Conservation (phyloP, 2,888 invertebrate species). For the Torymus texanus region DNA sequence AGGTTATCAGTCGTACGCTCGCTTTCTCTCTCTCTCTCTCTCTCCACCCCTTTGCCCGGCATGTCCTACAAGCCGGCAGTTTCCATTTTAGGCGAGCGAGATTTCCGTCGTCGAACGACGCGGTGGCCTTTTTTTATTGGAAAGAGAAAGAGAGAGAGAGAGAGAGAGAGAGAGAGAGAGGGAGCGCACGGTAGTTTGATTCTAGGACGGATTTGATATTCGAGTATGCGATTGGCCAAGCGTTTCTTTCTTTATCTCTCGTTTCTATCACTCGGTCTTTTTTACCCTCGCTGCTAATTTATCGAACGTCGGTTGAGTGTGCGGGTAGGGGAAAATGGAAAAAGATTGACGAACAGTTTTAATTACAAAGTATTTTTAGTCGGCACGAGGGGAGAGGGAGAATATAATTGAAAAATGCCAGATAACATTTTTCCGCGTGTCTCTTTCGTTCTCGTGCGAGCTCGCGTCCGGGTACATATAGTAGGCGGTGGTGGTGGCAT, state of each 20-base stretch:
- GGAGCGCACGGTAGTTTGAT: constrained; percentile 16
- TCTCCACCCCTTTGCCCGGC: neutral
- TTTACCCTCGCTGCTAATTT: constrained; percentile 23
- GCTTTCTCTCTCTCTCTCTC: neutral
- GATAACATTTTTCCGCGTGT: constrained; percentile 22
- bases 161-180: neutral
- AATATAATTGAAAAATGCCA: constrained; percentile 50
- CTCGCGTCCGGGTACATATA: too few species aligned
- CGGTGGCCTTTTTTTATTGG: constrained; percentile 29
- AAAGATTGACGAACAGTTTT: constrained; percentile 46
- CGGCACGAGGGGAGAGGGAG: neutral
- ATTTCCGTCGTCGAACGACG: constrained; percentile 1
- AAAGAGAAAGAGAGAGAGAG: neutral
- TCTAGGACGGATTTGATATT: constrained; percentile 40
- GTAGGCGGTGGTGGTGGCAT: too few species aligned
- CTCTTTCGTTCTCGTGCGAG: too few species aligned
- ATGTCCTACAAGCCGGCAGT: constrained; percentile 17
- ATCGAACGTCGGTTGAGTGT: constrained; percentile 25
- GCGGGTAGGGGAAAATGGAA: constrained; percentile 1
- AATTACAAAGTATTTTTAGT: constrained; percentile 55
- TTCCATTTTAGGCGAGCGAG: constrained; percentile 31
- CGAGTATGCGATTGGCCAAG: neutral
- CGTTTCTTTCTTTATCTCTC: constrained; percentile 4
- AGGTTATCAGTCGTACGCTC: constrained; percentile 40
- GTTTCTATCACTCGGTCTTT: too few species aligned